Evolutionary conservation across 2,888 invertebrate species (phyloP).

Genomic region (Thera obeliscata): DNA sequence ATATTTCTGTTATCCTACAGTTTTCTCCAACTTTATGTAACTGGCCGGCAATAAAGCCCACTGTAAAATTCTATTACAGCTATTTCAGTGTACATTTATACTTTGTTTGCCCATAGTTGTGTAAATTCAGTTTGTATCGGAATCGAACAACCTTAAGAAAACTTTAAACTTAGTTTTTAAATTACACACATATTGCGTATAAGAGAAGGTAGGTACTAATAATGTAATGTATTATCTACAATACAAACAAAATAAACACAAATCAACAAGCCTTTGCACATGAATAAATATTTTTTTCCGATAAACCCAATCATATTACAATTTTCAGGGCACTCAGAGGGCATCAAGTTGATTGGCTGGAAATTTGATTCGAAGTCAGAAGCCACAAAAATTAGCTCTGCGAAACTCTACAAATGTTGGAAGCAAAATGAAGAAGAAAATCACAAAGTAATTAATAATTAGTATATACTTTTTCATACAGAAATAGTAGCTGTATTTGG

Average conservation of each 20-base stretch:
- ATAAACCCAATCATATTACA: slow-evolving; percentile 14
- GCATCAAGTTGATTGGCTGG: slow-evolving; percentile 25
- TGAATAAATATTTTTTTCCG: slow-evolving; percentile 7
- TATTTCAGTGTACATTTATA: too few species aligned
- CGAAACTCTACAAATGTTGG: slow-evolving; percentile 22
- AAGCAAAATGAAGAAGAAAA: slow-evolving; percentile 18
- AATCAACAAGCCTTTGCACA: not conserved
- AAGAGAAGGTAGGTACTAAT: too few species aligned
- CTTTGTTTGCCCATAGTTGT: too few species aligned
- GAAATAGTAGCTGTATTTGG: slow-evolving; percentile 1
- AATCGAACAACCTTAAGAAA: too few species aligned
- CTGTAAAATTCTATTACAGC: too few species aligned
- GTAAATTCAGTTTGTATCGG: too few species aligned
- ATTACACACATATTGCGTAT: too few species aligned
- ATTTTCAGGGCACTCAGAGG: slow-evolving; percentile 21
- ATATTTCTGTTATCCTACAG: too few species aligned
- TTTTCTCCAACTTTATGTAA: too few species aligned
- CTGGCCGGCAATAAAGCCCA: too few species aligned
- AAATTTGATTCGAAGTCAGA: slow-evolving; percentile 24
- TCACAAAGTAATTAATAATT: slow-evolving; percentile 8
- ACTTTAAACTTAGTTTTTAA: too few species aligned
- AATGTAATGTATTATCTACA: not conserved
- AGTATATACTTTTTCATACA: not conserved
- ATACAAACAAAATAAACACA: not conserved
- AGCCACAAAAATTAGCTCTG: slow-evolving; percentile 23